phyloP scores from a whole-genome alignment of 2,797 vertebrate genomes.

The Cirrhinus mrigala region DNA sequence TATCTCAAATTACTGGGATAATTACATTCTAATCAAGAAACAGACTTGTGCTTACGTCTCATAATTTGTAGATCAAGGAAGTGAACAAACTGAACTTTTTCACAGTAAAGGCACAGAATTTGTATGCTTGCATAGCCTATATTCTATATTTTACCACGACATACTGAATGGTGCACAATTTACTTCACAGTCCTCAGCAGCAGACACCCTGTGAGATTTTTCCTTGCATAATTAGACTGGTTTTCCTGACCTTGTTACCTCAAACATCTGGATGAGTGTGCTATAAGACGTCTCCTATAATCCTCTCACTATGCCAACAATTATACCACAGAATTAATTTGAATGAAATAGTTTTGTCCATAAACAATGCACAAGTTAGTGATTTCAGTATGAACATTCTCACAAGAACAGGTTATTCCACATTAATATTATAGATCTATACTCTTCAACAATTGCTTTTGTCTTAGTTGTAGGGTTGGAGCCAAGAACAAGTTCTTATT shows the following conservation, averaged over 20 bases:
- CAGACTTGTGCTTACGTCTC: background rate
- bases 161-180: background rate
- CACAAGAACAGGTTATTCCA: background rate
- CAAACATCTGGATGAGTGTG: slow-evolving; percentile 25
- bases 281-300: background rate
- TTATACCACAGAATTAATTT: background rate
- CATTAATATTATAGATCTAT: background rate
- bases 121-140: background rate
- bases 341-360: background rate
- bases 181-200: background rate
- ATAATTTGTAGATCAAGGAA: background rate
- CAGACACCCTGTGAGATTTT: background rate
- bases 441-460: background rate
- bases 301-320: background rate
- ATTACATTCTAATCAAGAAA: slow-evolving; percentile 30
- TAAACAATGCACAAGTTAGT: background rate
- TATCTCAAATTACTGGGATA: background rate
- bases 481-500: background rate
- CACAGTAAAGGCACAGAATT: background rate
- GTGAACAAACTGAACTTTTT: background rate
- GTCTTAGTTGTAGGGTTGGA: background rate
- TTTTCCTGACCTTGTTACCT: background rate
- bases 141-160: slow-evolving; percentile 15
- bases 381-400: background rate
- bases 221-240: slow-evolving; percentile 3